These are phyloP conservation scores for Ecdyonurus torrentis DNA, from an alignment of 2,888 invertebrate species.

Conservation along the genomic window DNA sequence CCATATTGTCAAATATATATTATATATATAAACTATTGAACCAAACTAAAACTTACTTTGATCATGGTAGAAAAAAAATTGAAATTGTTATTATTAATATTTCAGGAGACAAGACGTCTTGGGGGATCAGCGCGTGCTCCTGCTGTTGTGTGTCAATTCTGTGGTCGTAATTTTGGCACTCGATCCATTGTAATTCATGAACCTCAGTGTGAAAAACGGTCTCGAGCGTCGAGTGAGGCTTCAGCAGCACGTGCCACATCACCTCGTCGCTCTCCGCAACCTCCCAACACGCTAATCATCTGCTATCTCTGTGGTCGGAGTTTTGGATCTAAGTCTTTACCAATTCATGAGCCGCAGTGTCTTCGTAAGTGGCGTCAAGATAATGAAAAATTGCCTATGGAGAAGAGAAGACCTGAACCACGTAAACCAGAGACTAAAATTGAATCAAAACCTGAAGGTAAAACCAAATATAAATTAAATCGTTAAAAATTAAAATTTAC, in stretches of 20 bases:
- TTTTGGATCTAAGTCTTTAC: slow-evolving; percentile 43
- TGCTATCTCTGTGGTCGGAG: slow-evolving; percentile 49
- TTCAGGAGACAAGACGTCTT: too few species aligned
- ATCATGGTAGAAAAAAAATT: background rate
- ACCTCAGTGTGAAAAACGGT: slow-evolving; percentile 46
- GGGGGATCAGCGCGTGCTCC: slow-evolving; percentile 14
- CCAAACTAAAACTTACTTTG: too few species aligned
- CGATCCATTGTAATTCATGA: slow-evolving; percentile 46
- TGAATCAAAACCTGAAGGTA: background rate
- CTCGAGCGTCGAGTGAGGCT: slow-evolving; percentile 38
- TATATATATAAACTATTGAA: too few species aligned
- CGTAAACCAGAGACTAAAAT: slow-evolving; percentile 32
- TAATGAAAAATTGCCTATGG: slow-evolving; percentile 36
- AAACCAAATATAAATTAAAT: background rate
- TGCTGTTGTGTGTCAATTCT: slow-evolving; percentile 40
- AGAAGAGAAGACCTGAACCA: slow-evolving; percentile 35
- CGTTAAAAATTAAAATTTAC: background rate
- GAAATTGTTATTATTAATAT: too few species aligned
- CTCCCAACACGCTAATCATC: slow-evolving; percentile 21
- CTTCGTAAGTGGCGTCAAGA: slow-evolving; percentile 41
- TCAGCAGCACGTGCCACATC: slow-evolving; percentile 34
- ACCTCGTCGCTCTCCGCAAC: slow-evolving; percentile 29
- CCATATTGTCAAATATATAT: too few species aligned
- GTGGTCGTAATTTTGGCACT: slow-evolving; percentile 44
- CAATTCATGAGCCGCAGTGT: slow-evolving; percentile 50